Evolutionary conservation across 92 coral and sea anemone genomes (phyloP).

Genomic region (Heteractis magnifica): DNA sequence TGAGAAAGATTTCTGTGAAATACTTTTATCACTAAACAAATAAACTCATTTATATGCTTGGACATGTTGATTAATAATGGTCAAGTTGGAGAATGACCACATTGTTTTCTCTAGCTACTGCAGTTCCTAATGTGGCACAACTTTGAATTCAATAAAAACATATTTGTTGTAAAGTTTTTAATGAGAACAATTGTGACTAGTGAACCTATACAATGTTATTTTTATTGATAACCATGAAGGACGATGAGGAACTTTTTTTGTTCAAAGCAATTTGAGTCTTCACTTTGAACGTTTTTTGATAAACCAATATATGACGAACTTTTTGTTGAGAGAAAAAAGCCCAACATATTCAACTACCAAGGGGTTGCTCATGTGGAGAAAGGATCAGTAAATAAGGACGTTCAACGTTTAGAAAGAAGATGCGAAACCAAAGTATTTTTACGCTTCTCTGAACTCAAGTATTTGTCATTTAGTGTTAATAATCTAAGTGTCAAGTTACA

Average conservation of each 20-base stretch:
- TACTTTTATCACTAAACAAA: neutral
- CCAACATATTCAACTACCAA: neutral
- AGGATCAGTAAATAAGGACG: neutral
- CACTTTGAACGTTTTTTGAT: neutral
- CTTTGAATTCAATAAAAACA: too few relatives aligned
- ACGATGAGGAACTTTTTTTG: too few relatives aligned
- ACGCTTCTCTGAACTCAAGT: neutral
- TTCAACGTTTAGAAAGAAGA: neutral
- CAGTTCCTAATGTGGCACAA: too few relatives aligned
- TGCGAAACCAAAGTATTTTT: neutral
- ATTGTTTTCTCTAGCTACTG: too few relatives aligned
- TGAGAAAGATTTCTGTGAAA: too few relatives aligned
- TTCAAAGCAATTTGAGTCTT: too few relatives aligned
- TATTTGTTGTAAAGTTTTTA: too few relatives aligned
- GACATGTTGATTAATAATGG: too few relatives aligned
- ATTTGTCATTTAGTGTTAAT: neutral
- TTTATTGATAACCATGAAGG: too few relatives aligned
- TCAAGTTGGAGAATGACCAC: too few relatives aligned
- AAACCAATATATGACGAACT: neutral
- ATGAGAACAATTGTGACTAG: too few relatives aligned
- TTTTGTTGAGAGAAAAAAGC: neutral
- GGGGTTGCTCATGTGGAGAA: neutral
- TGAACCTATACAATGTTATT: too few relatives aligned
- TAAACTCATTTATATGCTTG: neutral
- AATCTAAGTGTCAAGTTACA: neutral